phyloP scores from a whole-genome alignment of 2,113 vertebrate species.

The Laticauda colubrina region DNA sequence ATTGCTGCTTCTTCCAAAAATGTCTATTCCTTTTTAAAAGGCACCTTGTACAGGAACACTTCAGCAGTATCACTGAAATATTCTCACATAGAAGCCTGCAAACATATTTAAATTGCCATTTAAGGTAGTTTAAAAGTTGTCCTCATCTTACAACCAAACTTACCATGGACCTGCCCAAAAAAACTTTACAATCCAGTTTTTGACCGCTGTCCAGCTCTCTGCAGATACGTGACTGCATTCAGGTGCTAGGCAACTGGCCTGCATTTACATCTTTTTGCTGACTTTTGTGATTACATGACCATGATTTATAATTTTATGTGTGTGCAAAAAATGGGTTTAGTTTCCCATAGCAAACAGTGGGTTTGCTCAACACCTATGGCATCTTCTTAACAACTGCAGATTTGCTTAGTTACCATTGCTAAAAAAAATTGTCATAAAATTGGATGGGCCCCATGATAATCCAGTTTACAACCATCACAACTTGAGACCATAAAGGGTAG shows the following conservation, averaged over 20 bases:
- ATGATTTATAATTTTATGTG: background rate
- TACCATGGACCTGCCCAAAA: background rate
- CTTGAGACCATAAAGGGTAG: background rate
- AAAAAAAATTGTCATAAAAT: background rate
- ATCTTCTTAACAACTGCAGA: background rate
- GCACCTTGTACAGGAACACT: background rate
- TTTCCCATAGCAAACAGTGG: background rate
- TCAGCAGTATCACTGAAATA: background rate
- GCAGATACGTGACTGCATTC: background rate
- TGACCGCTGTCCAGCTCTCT: background rate
- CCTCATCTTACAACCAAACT: background rate
- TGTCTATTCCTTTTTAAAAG: background rate
- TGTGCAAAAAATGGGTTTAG: too few relatives aligned
- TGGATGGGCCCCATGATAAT: background rate
- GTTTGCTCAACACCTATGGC: background rate
- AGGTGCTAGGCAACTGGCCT: background rate
- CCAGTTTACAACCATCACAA: background rate
- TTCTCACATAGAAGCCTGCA: background rate
- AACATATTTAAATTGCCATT: background rate
- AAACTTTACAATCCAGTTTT: background rate
- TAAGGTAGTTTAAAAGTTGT: background rate
- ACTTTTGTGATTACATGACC: too few relatives aligned
- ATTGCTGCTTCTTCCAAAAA: background rate
- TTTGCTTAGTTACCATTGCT: background rate
- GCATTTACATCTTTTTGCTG: background rate